Evolutionary conservation across 2,797 vertebrate genomes (phyloP).

Genomic region (Enteromius treurensis): DNA sequence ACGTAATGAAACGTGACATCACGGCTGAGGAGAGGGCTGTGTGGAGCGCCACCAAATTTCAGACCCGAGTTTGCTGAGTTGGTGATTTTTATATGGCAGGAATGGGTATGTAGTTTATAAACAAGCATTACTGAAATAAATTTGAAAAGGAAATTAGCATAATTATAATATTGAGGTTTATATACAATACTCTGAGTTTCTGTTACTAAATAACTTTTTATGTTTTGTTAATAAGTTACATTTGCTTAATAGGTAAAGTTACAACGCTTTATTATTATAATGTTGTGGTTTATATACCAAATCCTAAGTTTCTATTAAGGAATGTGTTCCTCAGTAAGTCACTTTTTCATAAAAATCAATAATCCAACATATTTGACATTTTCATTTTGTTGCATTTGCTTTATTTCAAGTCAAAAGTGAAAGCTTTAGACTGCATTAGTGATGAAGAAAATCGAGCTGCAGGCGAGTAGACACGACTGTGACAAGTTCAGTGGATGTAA

Average conservation of each 20-base stretch:
- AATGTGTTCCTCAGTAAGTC: not conserved
- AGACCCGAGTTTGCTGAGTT: constrained; percentile 44
- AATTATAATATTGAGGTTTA: not conserved
- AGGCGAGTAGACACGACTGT: not conserved
- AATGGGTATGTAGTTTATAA: constrained; percentile 13
- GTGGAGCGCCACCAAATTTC: constrained; percentile 66
- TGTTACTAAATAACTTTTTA: not conserved
- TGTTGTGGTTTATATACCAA: not conserved
- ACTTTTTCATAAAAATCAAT: not conserved
- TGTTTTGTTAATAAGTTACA: not conserved
- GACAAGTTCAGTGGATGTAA: constrained; percentile 1
- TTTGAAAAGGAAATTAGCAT: not conserved
- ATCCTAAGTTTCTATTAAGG: not conserved
- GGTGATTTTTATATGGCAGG: constrained; percentile 52
- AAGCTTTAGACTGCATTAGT: not conserved
- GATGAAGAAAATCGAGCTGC: not conserved
- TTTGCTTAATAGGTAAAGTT: not conserved
- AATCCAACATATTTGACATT: not conserved
- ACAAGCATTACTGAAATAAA: not conserved
- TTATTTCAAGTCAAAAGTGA: not conserved
- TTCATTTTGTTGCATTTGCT: not conserved
- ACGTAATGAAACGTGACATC: constrained; percentile 73
- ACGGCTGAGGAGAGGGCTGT: constrained; percentile 70
- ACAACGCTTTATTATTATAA: not conserved
- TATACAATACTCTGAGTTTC: not conserved